Percentiles rank a stretch among this genome's conserved stretches.
Conservation (phyloP, 2,888 invertebrate genomes). For the Athetis lepigone region DNA sequence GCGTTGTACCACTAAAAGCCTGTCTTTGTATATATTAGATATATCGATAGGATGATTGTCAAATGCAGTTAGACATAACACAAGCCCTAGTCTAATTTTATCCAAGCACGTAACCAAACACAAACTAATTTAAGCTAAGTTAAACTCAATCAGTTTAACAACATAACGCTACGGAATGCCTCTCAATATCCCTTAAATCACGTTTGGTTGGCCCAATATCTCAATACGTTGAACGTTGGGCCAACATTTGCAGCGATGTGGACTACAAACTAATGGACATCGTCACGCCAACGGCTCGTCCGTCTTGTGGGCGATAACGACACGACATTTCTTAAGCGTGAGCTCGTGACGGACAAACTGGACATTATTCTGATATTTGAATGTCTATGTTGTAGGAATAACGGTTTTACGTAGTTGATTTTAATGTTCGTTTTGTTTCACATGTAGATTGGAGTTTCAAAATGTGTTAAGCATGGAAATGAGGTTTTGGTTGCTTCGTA, state of each 20-base stretch:
- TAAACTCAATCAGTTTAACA: conserved; percentile 36
- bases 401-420: conserved; percentile 5
- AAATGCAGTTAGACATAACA: background rate
- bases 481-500: no score
- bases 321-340: conserved; percentile 34
- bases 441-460: no score
- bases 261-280: conserved; percentile 70
- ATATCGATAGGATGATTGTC: no score
- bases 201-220: conserved; percentile 65
- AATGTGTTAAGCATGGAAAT: no score
- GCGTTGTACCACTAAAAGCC: no score
- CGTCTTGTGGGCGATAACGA: conserved; percentile 51
- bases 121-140: conserved; percentile 28
- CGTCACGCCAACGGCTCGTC: conserved; percentile 67
- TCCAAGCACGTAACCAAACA: background rate
- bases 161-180: conserved; percentile 36
- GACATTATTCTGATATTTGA: conserved; percentile 45
- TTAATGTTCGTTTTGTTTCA: background rate
- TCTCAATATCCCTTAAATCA: conserved; percentile 65
- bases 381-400: conserved; percentile 19
- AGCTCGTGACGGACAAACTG: conserved; percentile 50
- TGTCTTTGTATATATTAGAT: no score
- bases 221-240: conserved; percentile 65
- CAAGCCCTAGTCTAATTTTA: background rate
- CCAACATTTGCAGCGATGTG: conserved; percentile 45